Evolutionary conservation across 2,888 invertebrate genomes (phyloP).

Genomic region (Acrobasis suavella): DNA sequence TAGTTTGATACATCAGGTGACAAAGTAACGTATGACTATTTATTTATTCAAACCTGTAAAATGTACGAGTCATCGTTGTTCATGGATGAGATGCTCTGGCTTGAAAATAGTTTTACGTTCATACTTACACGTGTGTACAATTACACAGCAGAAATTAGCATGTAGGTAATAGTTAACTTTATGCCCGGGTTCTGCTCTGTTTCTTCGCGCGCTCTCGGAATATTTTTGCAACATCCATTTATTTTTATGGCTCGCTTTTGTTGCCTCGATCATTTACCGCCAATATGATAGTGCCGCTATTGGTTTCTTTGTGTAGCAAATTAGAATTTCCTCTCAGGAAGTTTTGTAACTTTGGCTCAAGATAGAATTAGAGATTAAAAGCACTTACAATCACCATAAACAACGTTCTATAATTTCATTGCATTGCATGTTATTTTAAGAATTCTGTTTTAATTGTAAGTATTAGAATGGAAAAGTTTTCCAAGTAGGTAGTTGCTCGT

Average conservation of each 20-base stretch:
- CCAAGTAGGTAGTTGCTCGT: neutral
- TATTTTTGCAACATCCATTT: conserved; percentile 74
- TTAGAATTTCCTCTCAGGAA: conserved; percentile 24
- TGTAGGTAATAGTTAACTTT: conserved; percentile 74
- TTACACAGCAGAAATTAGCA: conserved; percentile 75
- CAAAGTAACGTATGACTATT: conserved; percentile 44
- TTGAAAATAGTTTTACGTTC: conserved; percentile 65
- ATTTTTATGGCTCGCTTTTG: conserved; percentile 67
- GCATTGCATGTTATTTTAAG: conserved; percentile 5
- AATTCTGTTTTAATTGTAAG: neutral
- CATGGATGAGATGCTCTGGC: conserved; percentile 65
- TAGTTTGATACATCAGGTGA: conserved; percentile 55
- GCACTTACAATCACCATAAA: neutral
- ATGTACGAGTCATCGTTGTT: conserved; percentile 59
- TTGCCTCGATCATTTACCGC: conserved; percentile 48
- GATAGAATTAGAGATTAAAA: conserved; percentile 4
- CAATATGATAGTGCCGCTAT: conserved; percentile 33
- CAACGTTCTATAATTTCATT: neutral
- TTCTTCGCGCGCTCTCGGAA: conserved; percentile 62
- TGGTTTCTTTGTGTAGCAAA: conserved; percentile 26
- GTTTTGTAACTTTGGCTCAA: conserved; percentile 12
- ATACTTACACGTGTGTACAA: conserved; percentile 51
- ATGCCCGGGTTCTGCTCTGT: conserved; percentile 76
- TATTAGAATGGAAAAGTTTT: neutral
- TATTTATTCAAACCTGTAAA: conserved; percentile 39